Base-by-base conservation (phyloP, 1,140 invertebrate genomes). In the Anoplophora glabripennis region DNA sequence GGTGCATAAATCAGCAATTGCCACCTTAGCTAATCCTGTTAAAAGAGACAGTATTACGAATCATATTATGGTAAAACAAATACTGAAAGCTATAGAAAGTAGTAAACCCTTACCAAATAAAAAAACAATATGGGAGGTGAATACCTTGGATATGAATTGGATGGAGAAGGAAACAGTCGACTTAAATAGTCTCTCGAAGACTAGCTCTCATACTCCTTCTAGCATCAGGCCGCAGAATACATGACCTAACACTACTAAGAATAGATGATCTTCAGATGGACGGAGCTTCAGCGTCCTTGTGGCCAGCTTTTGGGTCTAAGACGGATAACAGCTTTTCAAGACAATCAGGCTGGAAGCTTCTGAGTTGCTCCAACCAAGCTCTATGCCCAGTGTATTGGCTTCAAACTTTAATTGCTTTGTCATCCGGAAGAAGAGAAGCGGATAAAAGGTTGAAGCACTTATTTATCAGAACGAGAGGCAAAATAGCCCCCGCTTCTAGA, bases 321-420 rank as follows among this genome's bases (percentile, higher is more conserved):
- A 74, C 73, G 1, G 74, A 75, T 53, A 61, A 46, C 4, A n/a
- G 12, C 1, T 55, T 45, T 12, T 49, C 69, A 42, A 41, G 63
- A 53, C 73, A 76, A 52, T 74, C 72, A 18, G 70, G 68, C 7
- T 76, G 72, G 70, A n/a, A n/a, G n/a, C n/a, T n/a, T n/a, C n/a
- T n/a, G n/a, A n/a, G n/a, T n/a, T n/a, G n/a, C n/a, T n/a, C n/a
- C n/a, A n/a, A n/a, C n/a, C n/a, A n/a, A n/a, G n/a, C n/a, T n/a
- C n/a, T n/a, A n/a, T n/a, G n/a, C n/a, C n/a, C 36, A 7, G 42
- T 47, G 1, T 35, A 34, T 36, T 56, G 41, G 53, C 35, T n/a
- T 17, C 36, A 47, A 36, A 12, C 21, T 28, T 17, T 56, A 4
- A 7, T 56, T 9, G 9, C 3, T 3, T 3, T 56, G 9, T 33